Evolutionary conservation across 1,140 invertebrate species (phyloP), one percentile per base, ranked within the genome.

Genomic region (Brachionus rubens): DNA sequence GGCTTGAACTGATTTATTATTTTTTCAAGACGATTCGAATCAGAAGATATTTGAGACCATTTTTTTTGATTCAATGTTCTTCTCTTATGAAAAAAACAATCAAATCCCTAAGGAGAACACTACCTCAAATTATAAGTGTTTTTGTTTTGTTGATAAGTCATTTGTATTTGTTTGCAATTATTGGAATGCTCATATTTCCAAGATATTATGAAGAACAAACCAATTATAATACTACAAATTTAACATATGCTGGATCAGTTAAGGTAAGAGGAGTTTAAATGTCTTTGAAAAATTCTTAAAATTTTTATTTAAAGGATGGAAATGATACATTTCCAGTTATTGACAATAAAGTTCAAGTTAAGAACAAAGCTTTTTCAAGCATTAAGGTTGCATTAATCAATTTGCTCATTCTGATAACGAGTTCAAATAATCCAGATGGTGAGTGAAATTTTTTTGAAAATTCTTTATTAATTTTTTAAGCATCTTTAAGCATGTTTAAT

Each of bases 401-500:
- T 80, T 77, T 84, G 9, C 77, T 84, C 48, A 80, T 84, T 14
- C 77, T 84, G 10, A 77, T 84, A 7, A 84, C 82, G 12, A 83
- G 82, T 36, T 82, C 83, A 10, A 83, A 84, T 75, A 82, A 84
- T 70, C 83, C 83, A 24, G 83, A 84, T 79, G 81, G 83, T 84
- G 19, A 3, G n/a, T n/a, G n/a, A n/a, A n/a, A n/a, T n/a, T n/a
- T n/a, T n/a, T n/a, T n/a, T n/a, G n/a, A n/a, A n/a, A n/a, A n/a
- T n/a, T n/a, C n/a, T n/a, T n/a, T n/a, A n/a, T n/a, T n/a, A n/a
- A n/a, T n/a, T n/a, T n/a, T n/a, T n/a, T n/a, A n/a, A n/a, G n/a
- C n/a, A n/a, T n/a, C n/a, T n/a, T n/a, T n/a, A n/a, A n/a, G n/a
- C n/a, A n/a, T n/a, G n/a, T n/a, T n/a, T n/a, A n/a, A n/a, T n/a